Conservation (phyloP, 2,113 vertebrate genomes). For the Telmatochromis brachygnathus region DNA sequence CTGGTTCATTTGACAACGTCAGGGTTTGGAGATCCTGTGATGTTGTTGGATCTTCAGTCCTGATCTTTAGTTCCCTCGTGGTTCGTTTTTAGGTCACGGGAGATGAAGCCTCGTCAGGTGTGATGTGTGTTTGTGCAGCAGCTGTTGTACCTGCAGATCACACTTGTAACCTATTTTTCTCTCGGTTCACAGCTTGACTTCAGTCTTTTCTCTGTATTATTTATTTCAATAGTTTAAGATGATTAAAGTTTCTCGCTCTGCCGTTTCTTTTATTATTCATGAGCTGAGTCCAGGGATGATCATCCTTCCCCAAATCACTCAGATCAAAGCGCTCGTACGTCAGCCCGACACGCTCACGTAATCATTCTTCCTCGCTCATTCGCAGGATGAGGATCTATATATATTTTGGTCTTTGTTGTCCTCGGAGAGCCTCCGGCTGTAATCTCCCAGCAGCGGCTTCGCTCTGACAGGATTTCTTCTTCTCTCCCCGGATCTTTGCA, state of each 20-base stretch:
- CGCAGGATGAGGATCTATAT: not conserved
- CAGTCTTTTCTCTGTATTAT: not conserved
- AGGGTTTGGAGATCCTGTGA: not conserved
- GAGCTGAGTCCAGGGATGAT: not conserved
- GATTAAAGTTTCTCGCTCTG: not conserved
- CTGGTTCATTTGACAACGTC: accelerated
- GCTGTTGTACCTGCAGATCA: not conserved
- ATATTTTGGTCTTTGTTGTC: not conserved
- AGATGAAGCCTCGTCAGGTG: not conserved
- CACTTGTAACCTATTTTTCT: not conserved
- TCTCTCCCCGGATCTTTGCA: not conserved
- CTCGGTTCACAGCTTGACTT: not conserved
- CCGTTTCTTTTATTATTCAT: not conserved
- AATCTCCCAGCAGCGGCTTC: not conserved
- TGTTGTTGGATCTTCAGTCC: not conserved
- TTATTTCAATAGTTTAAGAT: not conserved
- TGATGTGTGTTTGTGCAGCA: not conserved
- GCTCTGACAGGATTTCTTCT: not conserved
- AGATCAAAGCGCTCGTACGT: not conserved
- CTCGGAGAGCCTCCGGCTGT: not conserved
- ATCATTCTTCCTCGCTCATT: not conserved
- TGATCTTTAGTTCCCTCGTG: not conserved
- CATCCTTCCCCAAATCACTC: not conserved
- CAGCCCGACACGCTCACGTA: not conserved
- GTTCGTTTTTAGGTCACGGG: not conserved